Base-by-base conservation (phyloP, 2,888 invertebrate genomes). In the Limnephilus auricula region DNA sequence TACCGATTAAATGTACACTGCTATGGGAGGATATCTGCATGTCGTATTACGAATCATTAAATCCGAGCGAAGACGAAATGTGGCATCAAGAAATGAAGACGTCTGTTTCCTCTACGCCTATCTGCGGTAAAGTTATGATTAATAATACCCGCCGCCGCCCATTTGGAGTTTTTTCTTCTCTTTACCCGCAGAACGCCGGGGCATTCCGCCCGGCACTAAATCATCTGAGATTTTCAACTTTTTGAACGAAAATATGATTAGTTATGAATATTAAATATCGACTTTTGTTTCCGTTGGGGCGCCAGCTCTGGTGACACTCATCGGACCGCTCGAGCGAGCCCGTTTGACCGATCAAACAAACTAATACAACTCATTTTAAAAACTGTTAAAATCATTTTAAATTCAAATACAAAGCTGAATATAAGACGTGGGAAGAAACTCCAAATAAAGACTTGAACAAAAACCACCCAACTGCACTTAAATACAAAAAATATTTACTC, bases 21-120 rank as follows among this genome's bases (percentile, higher is more conserved):
- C 25, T n/a, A 25, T 65, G 65, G 65, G 50, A 50, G 50, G 50
- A 50, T 50, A 50, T 25, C 40, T 84, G 40, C 6, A 18, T 3
- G 37, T 40, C 9, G 40, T 40, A 40, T 40, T 84, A 34, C n/a
- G 85, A 85, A 45, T 40, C 85, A 85, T 85, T 37, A 85, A 85
- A 37, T 40, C 40, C 85, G 85, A 15, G 40, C 34, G n/a, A 40
- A 85, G 40, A 25, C 40, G 25, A 34, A 40, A 85, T 25, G 40
- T 40, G 85, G 85, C 85, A 85, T 40, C 40, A 30, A 37, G 40
- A 37, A 45, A 37, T 85, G 85, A 45, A 85, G 85, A 30, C 40
- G 85, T 85, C 45, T 10, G n/a, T 40, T 85, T 85, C 84, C 84
- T 82, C 31, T 34, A 82, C 82, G 82, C 82, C 82, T 82, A 82